Evolutionary conservation across 2,797 vertebrate genomes (phyloP), one percentile per base, ranked within the genome.

Genomic region (Netta rufina): DNA sequence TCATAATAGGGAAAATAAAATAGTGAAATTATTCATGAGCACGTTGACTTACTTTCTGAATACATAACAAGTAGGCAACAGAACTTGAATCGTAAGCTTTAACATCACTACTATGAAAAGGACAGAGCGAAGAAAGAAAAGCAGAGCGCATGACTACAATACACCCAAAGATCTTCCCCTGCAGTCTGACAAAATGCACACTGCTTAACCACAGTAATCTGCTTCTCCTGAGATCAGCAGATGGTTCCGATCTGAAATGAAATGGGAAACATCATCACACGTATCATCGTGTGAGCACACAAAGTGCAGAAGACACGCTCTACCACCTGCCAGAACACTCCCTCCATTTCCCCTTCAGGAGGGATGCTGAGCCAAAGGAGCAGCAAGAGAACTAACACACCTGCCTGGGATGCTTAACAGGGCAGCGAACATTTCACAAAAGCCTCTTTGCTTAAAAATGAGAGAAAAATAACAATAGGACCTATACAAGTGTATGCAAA

Each of bases 151-250:
- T 6, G 38, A 58, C 20, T 66, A 60, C 30, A 79, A 11, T 13
- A 67, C 18, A 62, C 0, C 1, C 2, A 1, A 54, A 53, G 30
- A 39, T 32, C n/a, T 57, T 49, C 43, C 30, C 25, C 65, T 60
- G 33, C 9, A 43, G 19, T 7, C 47, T 70, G 51, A 92, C 32
- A 72, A 72, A 92, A 76, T 18, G 8, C n/a, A 69, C 17, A 25
- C 41, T 4, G 6, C 38, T 76, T 53, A 76, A 79, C 47, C 38
- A 69, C 45, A 73, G 17, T 27, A 39, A 75, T 51, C 38, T 89
- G 56, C 43, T 24, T 4, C 3, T 64, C 71, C 36, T 8, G 28
- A 61, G 13, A 82, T 61, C 67, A 91, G 33, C 58, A 87, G 51
- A 92, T 2, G 2, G 86, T 43, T 66, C 74, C 2, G 1, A 69